phyloP scores from a whole-genome alignment of 2,888 invertebrate species.

The Priocnemis perturbator region DNA sequence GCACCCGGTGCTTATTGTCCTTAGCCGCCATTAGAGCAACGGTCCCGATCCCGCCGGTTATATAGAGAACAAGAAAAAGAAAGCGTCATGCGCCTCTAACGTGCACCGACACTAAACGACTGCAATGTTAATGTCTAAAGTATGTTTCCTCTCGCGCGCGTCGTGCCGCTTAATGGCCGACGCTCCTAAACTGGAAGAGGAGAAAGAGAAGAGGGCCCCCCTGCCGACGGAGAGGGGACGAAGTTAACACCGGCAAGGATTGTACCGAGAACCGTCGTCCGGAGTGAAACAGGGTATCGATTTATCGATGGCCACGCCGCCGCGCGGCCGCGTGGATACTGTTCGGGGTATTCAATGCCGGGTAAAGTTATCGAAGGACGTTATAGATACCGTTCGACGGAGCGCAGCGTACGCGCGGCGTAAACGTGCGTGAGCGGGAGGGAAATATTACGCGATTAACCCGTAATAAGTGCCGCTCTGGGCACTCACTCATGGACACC shows the following conservation, averaged over 20 bases:
- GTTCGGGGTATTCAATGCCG: slow-evolving; percentile 29
- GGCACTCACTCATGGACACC: no score
- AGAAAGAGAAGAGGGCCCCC: neutral
- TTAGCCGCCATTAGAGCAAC: slow-evolving; percentile 42
- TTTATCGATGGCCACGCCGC: slow-evolving; percentile 28
- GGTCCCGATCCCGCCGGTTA: slow-evolving; percentile 2
- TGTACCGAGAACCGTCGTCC: slow-evolving; percentile 1
- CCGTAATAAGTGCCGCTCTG: slow-evolving; percentile 35
- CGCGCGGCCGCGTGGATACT: slow-evolving; percentile 22
- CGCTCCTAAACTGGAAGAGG: slow-evolving; percentile 49
- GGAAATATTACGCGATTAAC: slow-evolving; percentile 51
- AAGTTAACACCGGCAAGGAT: neutral
- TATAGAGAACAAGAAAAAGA: slow-evolving; percentile 4
- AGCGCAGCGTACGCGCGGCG: no score
- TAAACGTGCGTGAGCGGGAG: slow-evolving; percentile 23
- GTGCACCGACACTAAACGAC: slow-evolving; percentile 40
- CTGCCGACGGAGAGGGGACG: neutral
- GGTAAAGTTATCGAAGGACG: slow-evolving; percentile 44
- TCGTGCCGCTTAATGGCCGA: slow-evolving; percentile 44
- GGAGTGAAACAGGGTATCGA: slow-evolving; percentile 36
- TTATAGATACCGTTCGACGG: slow-evolving; percentile 40
- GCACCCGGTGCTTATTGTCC: slow-evolving; percentile 35
- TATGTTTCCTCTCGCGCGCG: slow-evolving; percentile 52
- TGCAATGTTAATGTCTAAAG: slow-evolving; percentile 57
- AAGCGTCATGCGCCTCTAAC: slow-evolving; percentile 23